Conservation (phyloP, 2,113 vertebrate species). For the Callaeas wilsoni region DNA sequence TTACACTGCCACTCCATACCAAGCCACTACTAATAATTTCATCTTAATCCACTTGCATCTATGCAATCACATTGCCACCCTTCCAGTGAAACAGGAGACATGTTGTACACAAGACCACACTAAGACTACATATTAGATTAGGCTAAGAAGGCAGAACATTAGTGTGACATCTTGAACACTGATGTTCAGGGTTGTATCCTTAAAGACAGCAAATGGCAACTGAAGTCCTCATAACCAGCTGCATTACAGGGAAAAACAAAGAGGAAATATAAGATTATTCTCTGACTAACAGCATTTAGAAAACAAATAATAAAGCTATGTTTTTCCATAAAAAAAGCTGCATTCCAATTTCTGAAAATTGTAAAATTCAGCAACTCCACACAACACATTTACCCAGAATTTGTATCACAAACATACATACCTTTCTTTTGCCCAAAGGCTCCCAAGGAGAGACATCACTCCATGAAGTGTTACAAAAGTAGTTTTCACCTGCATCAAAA, state of each 20-base stretch:
- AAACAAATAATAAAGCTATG: neutral
- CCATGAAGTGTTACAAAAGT: slow-evolving; percentile 79
- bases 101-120: accelerated
- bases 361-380: neutral
- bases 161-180: neutral
- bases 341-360: neutral
- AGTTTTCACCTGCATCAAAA: slow-evolving; percentile 79
- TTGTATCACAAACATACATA: slow-evolving; percentile 46
- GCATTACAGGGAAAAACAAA: neutral
- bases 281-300: neutral
- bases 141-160: neutral
- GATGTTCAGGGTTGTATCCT: neutral
- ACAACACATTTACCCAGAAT: neutral
- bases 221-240: neutral
- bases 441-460: slow-evolving; percentile 80
- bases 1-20: neutral
- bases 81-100: neutral
- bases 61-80: neutral
- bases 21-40: neutral
- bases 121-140: neutral
- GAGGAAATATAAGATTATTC: neutral
- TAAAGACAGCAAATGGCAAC: neutral
- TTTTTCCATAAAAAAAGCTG: neutral
- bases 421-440: slow-evolving; percentile 72
- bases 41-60: neutral